Evolutionary conservation across 1,140 invertebrate genomes (phyloP).

Genomic region (Papilio dardanus): DNA sequence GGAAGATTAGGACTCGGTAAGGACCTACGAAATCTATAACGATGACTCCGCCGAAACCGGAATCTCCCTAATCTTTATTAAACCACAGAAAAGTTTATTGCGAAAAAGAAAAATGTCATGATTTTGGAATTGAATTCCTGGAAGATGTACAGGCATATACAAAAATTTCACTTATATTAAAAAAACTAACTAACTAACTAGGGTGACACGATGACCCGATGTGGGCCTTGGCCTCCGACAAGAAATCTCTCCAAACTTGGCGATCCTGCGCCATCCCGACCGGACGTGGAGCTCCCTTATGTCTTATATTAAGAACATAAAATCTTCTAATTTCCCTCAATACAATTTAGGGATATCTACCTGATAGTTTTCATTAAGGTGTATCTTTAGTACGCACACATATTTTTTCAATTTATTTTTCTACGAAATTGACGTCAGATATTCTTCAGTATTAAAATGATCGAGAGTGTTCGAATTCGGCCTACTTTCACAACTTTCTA

Average conservation of each 20-base stretch:
- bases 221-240: too few relatives aligned
- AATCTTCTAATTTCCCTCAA: too few relatives aligned
- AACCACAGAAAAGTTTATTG: not conserved
- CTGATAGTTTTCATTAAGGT: too few relatives aligned
- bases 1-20: not conserved
- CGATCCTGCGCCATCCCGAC: too few relatives aligned
- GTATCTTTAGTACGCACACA: too few relatives aligned
- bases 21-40: not conserved
- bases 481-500: slow-evolving; percentile 47
- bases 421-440: slow-evolving; percentile 14
- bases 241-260: too few relatives aligned
- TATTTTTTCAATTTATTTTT: too few relatives aligned
- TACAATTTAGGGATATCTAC: not conserved
- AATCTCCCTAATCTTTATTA: not conserved
- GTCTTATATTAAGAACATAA: too few relatives aligned
- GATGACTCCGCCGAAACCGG: not conserved
- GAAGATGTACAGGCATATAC: not conserved
- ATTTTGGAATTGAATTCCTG: not conserved
- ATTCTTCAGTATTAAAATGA: slow-evolving; percentile 40
- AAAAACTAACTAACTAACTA: too few relatives aligned
- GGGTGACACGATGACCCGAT: too few relatives aligned
- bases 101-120: not conserved
- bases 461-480: slow-evolving; percentile 36
- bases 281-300: too few relatives aligned
- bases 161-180: not conserved